Evolutionary conservation across 2,113 vertebrate genomes (phyloP).

Genomic region (Rallus limicola): DNA sequence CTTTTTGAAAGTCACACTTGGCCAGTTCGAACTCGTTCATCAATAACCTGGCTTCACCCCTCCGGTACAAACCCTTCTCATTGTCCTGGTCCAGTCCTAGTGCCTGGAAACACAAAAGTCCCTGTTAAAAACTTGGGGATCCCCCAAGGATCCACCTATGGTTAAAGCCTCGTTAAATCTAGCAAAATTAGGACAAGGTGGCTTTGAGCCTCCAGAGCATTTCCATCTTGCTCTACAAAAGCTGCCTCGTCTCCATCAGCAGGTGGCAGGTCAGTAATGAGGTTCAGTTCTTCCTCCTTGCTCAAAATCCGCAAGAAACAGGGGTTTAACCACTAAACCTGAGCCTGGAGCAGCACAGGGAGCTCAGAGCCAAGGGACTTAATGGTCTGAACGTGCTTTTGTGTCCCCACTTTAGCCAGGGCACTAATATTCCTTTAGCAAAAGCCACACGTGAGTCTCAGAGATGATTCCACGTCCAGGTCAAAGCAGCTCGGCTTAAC

Average conservation of each 20-base stretch:
- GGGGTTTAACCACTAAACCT: not conserved
- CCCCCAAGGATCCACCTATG: not conserved
- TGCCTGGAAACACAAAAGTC: slow-evolving; percentile 75
- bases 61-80: slow-evolving; percentile 92
- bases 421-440: not conserved
- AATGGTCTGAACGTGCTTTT: not conserved
- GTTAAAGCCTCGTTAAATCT: not conserved
- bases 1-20: slow-evolving; percentile 87
- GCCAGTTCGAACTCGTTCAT: slow-evolving; percentile 92
- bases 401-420: not conserved
- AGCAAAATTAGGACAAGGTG: not conserved
- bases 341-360: not conserved
- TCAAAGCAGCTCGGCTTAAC: not conserved
- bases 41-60: slow-evolving; percentile 87
- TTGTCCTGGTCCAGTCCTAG: slow-evolving; percentile 88
- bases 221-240: not conserved
- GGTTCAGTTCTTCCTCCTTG: not conserved
- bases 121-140: not conserved
- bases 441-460: not conserved
- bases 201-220: not conserved
- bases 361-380: not conserved
- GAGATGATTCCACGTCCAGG: not conserved
- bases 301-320: not conserved
- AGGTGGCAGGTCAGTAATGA: not conserved
- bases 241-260: not conserved